These are phyloP conservation scores for Drosophila macrothrix DNA, from an alignment of 2,888 invertebrate species.

Conservation along the genomic window DNA sequence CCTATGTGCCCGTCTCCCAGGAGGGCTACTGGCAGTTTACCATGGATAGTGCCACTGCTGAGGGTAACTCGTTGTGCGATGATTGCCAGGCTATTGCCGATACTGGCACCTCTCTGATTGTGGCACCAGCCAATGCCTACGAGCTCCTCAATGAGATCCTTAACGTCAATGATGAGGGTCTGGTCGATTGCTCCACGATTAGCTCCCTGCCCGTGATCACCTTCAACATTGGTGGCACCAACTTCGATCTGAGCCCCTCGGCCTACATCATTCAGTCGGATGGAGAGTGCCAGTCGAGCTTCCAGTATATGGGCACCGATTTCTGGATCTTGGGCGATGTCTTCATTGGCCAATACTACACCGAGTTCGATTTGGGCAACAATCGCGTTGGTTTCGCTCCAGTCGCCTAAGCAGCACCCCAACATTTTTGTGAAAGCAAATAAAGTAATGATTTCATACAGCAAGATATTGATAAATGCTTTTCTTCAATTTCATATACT, in stretches of 20 bases:
- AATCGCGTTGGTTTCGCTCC: conserved; percentile 94
- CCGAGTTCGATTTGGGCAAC: conserved; percentile 95
- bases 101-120: conserved; percentile 97
- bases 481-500: background rate
- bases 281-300: conserved; percentile 94
- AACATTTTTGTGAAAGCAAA: conserved; percentile 15
- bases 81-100: conserved; percentile 92
- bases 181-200: conserved; percentile 91
- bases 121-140: conserved; percentile 85
- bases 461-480: conserved; percentile 1
- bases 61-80: conserved; percentile 86
- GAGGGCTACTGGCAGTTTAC: conserved; percentile 98
- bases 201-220: conserved; percentile 91
- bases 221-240: conserved; percentile 90
- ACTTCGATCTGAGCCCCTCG: conserved; percentile 90
- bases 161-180: conserved; percentile 59
- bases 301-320: conserved; percentile 90
- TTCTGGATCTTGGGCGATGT: conserved; percentile 99
- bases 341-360: conserved; percentile 97
- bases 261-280: conserved; percentile 90
- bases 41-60: conserved; percentile 89
- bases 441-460: conserved; percentile 18
- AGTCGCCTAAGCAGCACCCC: conserved; percentile 77
- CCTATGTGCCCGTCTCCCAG: conserved; percentile 91
- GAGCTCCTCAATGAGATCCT: conserved; percentile 25